phyloP scores from a whole-genome alignment of 2,888 invertebrate species.

The Hydriomena furcata region DNA sequence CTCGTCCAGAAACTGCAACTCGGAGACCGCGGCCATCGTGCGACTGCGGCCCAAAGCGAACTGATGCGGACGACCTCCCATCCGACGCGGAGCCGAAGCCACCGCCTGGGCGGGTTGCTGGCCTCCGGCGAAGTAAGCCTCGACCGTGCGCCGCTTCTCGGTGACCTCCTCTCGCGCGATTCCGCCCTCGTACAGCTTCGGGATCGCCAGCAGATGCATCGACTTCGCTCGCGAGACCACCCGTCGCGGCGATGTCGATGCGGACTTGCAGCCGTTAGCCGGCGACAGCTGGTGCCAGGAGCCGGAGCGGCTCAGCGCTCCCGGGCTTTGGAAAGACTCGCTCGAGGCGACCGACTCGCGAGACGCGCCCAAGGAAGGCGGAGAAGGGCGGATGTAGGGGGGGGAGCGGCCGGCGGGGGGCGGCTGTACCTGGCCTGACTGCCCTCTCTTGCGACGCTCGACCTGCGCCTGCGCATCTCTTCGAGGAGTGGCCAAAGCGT shows the following conservation, averaged over 20 bases:
- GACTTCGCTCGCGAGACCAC: slow-evolving; percentile 86
- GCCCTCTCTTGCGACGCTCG: slow-evolving; percentile 56
- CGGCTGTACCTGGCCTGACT: slow-evolving; percentile 68
- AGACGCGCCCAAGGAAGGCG: slow-evolving; percentile 57
- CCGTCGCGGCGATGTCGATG: slow-evolving; percentile 68
- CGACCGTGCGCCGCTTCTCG: slow-evolving; percentile 89
- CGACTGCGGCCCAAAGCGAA: slow-evolving; percentile 87
- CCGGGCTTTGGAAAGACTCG: slow-evolving; percentile 58
- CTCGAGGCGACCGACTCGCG: slow-evolving; percentile 64
- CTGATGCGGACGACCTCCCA: slow-evolving; percentile 59
- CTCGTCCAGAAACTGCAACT: slow-evolving; percentile 87
- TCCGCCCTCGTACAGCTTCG: slow-evolving; percentile 92
- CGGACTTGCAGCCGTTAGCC: slow-evolving; percentile 55
- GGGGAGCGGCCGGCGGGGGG: slow-evolving; percentile 55
- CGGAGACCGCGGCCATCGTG: slow-evolving; percentile 89
- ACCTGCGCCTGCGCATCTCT: slow-evolving; percentile 57
- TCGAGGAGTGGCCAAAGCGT: slow-evolving; percentile 80
- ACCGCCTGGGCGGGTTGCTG: slow-evolving; percentile 35
- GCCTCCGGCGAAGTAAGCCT: slow-evolving; percentile 86
- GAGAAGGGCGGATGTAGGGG: slow-evolving; percentile 49
- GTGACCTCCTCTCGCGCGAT: slow-evolving; percentile 86
- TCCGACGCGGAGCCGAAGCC: slow-evolving; percentile 56
- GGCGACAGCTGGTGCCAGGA: slow-evolving; percentile 90
- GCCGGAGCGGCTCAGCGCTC: slow-evolving; percentile 85
- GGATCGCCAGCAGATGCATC: slow-evolving; percentile 88